Evolutionary conservation across 2,888 invertebrate species (phyloP).

Genomic region (Drosophila subquinaria): DNA sequence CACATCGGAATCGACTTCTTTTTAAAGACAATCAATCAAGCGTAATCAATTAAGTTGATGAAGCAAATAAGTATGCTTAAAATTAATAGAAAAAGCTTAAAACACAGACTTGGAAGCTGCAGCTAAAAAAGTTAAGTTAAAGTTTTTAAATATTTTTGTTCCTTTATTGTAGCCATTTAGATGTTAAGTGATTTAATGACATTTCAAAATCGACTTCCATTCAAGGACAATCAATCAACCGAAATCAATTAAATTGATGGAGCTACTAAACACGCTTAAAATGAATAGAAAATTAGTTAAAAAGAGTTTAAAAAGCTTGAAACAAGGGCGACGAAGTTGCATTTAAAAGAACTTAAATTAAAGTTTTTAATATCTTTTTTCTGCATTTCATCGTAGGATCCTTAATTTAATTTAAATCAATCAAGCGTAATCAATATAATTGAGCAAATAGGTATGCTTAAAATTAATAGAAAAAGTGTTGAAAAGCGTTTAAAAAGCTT

Average conservation of each 20-base stretch:
- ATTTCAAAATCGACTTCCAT: too few relatives aligned
- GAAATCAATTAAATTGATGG: background rate
- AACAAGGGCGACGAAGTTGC: too few relatives aligned
- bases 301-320: too few relatives aligned
- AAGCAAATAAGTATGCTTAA: background rate
- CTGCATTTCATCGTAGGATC: background rate
- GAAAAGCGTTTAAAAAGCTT: background rate
- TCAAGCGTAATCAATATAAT: slow-evolving; percentile 11
- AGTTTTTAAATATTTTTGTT: too few relatives aligned
- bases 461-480: background rate
- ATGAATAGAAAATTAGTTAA: too few relatives aligned
- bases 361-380: too few relatives aligned
- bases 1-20: slow-evolving; percentile 1
- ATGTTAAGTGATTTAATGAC: too few relatives aligned
- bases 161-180: background rate
- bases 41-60: slow-evolving; percentile 1
- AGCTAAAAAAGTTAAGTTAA: background rate
- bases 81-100: background rate
- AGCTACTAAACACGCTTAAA: too few relatives aligned
- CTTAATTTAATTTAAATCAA: slow-evolving; percentile 4
- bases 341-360: too few relatives aligned
- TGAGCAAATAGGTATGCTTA: background rate
- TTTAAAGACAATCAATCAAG: slow-evolving; percentile 36
- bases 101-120: background rate
- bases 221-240: slow-evolving; percentile 34